Base-by-base conservation (phyloP, 2,888 invertebrate genomes). In the Ashinkailepas kermadecensis region DNA sequence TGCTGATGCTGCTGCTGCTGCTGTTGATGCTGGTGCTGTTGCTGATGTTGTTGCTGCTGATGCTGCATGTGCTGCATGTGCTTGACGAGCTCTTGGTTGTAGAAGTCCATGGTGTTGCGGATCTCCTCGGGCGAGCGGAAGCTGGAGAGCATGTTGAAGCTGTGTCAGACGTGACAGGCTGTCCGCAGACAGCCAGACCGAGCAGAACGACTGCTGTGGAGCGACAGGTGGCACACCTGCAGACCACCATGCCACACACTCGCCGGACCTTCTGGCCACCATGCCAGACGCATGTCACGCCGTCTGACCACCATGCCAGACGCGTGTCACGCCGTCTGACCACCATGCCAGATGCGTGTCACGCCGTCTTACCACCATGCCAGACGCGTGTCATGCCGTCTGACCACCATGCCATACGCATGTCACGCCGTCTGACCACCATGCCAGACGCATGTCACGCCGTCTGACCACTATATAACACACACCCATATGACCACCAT, bases 21-120 rank as follows among this genome's bases (percentile, higher is more conserved):
- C 64, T 64, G 64, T 7, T 64, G 64, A 21, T 67, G 65, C 65
- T 67, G 23, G 10, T 23, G 23, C 23, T 67, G 65, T 15, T 70
- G 70, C 56, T 74, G 74, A 3, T 74, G 74, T 10, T 74, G 74
- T 0, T 74, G 74, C 56, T 74, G 74, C 54, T 54, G 56, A 67
- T 94, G 95, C 85, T 97, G 89, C 88, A 97, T 95, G 86, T 95
- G 79, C 59, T 59, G 79, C 79, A 79, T 58, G 59, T 79, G 79
- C 25, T 39, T 54, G 15, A 79, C 93, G 84, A 98, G 90, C 88
- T 98, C 97, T 84, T 97, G 92, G 87, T 96, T 96, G 89, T 96
- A 97, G 58, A 96, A 94, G 86, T 96, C 95, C 79, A 96, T 88
- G 21, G 95, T 95, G 90, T 95, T 90, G 78, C 96, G 92, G 86